phyloP scores from a whole-genome alignment of 2,888 invertebrate species.

The Schizaphis graminum region DNA sequence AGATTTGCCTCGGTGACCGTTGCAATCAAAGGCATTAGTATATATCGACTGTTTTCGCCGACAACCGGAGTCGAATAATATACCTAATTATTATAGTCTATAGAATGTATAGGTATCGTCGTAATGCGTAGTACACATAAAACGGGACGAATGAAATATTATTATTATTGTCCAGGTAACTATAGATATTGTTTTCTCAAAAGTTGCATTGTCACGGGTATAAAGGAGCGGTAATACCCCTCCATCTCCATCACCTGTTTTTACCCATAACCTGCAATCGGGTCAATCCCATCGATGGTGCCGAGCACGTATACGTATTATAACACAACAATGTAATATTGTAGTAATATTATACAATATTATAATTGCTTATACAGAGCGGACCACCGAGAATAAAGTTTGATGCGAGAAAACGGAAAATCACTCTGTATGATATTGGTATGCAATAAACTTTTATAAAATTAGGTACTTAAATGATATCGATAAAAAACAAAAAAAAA shows the following conservation, averaged over 20 bases:
- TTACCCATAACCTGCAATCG: neutral
- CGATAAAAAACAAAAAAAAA: neutral
- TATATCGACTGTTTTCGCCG: neutral
- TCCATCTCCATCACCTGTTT: neutral
- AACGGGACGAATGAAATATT: neutral
- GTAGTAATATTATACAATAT: neutral
- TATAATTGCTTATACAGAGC: neutral
- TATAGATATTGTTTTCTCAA: neutral
- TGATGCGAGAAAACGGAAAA: neutral
- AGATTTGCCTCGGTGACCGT: neutral
- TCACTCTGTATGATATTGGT: neutral
- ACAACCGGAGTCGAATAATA: neutral
- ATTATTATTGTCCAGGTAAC: slow-evolving; percentile 10
- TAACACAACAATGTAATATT: neutral
- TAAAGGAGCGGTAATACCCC: neutral
- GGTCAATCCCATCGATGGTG: neutral
- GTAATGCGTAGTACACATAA: neutral
- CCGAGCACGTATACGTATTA: neutral
- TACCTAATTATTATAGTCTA: neutral
- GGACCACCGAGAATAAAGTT: neutral
- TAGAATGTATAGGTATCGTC: neutral
- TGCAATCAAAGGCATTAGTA: neutral
- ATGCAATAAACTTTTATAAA: neutral
- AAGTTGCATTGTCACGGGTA: neutral
- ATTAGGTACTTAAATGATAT: neutral